Evolutionary conservation across 1,140 invertebrate species (phyloP).

Genomic region (Grapholita molesta): DNA sequence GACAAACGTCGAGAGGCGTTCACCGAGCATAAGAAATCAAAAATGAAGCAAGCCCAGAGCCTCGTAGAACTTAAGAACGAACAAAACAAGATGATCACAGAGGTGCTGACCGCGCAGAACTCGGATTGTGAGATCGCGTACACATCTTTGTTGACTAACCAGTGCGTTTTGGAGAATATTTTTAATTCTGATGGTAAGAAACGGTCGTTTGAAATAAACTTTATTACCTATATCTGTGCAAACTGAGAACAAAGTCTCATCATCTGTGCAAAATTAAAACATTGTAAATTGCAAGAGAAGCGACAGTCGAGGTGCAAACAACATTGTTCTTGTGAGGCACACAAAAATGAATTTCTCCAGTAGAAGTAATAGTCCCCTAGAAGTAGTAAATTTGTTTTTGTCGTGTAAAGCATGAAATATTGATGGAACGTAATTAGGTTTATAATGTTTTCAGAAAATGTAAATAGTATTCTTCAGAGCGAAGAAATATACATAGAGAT

Average conservation of each 20-base stretch:
- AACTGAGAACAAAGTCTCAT: too few relatives aligned
- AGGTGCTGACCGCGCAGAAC: slow-evolving; percentile 48
- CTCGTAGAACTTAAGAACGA: slow-evolving; percentile 61
- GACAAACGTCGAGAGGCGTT: slow-evolving; percentile 55
- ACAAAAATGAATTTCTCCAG: too few relatives aligned
- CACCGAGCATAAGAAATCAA: slow-evolving; percentile 58
- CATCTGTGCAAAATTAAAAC: too few relatives aligned
- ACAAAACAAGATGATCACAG: slow-evolving; percentile 48
- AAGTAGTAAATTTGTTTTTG: too few relatives aligned
- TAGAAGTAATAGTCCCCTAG: too few relatives aligned
- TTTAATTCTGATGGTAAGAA: slow-evolving; percentile 56
- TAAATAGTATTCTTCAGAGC: slow-evolving; percentile 69
- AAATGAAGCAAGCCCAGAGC: slow-evolving; percentile 67
- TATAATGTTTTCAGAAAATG: slow-evolving; percentile 54
- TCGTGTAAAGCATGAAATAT: too few relatives aligned
- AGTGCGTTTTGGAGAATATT: slow-evolving; percentile 51
- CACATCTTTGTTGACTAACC: slow-evolving; percentile 62
- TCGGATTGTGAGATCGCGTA: slow-evolving; percentile 72
- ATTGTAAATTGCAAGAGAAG: too few relatives aligned
- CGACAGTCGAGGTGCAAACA: too few relatives aligned
- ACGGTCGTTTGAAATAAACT: neutral
- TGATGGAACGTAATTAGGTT: too few relatives aligned
- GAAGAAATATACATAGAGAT: slow-evolving; percentile 77
- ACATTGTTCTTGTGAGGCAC: too few relatives aligned
- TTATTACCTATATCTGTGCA: neutral